phyloP scores from a whole-genome alignment of 2,797 vertebrate species.

The Melanotaenia pygmaea region DNA sequence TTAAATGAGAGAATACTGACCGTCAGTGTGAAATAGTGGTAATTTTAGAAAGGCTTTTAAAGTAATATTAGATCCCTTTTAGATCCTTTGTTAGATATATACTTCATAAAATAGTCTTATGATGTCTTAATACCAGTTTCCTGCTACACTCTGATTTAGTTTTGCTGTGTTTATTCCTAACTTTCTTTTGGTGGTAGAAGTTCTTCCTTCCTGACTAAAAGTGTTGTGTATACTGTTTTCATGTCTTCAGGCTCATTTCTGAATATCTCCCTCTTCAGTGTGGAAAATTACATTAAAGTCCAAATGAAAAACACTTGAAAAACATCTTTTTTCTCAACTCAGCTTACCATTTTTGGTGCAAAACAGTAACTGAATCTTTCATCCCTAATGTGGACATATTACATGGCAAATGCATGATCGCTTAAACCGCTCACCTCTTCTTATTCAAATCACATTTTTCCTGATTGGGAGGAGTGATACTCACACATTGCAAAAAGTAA shows the following conservation, averaged over 20 bases:
- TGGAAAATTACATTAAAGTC: slow-evolving; percentile 79
- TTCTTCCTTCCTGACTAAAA: slow-evolving; percentile 74
- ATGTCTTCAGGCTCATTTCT: slow-evolving; percentile 71
- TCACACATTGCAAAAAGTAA: slow-evolving; percentile 56
- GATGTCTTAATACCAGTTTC: slow-evolving; percentile 35
- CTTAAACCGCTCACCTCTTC: slow-evolving; percentile 80
- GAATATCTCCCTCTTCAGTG: slow-evolving; percentile 63
- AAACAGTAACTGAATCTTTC: slow-evolving; percentile 77
- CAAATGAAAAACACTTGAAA: slow-evolving; percentile 67
- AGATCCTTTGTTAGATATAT: not conserved
- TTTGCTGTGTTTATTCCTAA: slow-evolving; percentile 68
- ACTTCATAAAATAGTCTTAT: not conserved
- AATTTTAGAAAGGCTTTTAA: not conserved
- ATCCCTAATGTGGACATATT: slow-evolving; percentile 81
- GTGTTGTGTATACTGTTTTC: slow-evolving; percentile 52
- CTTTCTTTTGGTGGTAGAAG: slow-evolving; percentile 59
- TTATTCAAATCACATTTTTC: slow-evolving; percentile 81
- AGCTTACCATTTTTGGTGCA: slow-evolving; percentile 71
- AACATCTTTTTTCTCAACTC: slow-evolving; percentile 61
- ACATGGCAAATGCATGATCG: slow-evolving; percentile 83
- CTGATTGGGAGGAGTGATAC: slow-evolving; percentile 69
- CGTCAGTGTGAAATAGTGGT: not conserved
- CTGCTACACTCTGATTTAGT: slow-evolving; percentile 49
- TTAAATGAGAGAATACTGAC: not conserved
- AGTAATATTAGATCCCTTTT: not conserved